phyloP scores from a whole-genome alignment of 2,113 vertebrate genomes.

The Orycteropus afer region DNA sequence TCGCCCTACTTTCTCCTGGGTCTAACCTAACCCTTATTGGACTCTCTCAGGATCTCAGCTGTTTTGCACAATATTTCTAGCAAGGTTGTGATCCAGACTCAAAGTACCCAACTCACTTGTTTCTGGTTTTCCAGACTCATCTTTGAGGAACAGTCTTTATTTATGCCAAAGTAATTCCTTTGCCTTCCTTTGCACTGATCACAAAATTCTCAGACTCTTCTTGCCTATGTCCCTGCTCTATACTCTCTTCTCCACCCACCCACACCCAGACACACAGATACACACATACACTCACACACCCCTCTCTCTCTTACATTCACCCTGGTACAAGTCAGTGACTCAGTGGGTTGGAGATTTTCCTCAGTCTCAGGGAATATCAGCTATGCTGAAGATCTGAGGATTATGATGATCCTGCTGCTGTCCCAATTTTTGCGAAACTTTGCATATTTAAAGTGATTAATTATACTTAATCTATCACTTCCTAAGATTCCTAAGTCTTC shows the following conservation, averaged over 20 bases:
- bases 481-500: slow-evolving; percentile 9
- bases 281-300: background rate
- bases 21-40: background rate
- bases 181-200: background rate
- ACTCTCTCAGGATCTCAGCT: background rate
- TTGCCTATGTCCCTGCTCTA: slow-evolving; percentile 9
- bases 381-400: background rate
- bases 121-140: slow-evolving; percentile 15
- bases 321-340: background rate
- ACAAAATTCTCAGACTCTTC: background rate
- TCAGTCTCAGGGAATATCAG: background rate
- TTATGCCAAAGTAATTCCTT: slow-evolving; percentile 30
- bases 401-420: background rate
- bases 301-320: background rate
- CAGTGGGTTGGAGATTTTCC: background rate
- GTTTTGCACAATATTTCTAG: background rate
- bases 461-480: slow-evolving; percentile 3
- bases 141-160: background rate
- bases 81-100: background rate
- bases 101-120: background rate
- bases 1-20: background rate
- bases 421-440: background rate
- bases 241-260: background rate
- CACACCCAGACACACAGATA: too few relatives aligned
- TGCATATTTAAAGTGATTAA: slow-evolving; percentile 14